Conservation (phyloP, 2,888 invertebrate species). For the Celastrina argiolus region DNA sequence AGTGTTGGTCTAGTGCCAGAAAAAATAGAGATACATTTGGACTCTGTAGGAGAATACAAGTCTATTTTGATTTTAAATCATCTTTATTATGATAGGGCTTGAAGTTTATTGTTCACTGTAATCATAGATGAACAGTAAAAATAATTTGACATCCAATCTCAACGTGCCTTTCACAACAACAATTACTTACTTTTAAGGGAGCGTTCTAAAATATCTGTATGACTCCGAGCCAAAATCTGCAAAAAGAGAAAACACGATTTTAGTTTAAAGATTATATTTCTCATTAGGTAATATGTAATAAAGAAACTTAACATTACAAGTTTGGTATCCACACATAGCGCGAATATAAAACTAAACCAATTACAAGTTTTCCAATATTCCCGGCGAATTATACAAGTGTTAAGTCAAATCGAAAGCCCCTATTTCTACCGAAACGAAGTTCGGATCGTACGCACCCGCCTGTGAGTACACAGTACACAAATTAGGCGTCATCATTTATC, state of each 20-base stretch:
- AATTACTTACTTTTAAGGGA: constrained; percentile 60
- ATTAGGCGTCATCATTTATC: constrained; percentile 22
- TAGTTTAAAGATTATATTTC: neutral
- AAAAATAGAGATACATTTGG: constrained; percentile 40
- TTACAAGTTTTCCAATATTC: constrained; percentile 74
- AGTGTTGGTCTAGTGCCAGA: constrained; percentile 68
- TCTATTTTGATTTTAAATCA: constrained; percentile 18
- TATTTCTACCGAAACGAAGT: constrained; percentile 45
- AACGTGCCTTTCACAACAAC: neutral
- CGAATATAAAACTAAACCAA: constrained; percentile 72
- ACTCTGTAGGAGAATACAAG: constrained; percentile 61
- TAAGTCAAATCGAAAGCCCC: constrained; percentile 52
- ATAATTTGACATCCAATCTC: neutral
- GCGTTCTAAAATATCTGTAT: constrained; percentile 65
- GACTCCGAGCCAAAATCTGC: constrained; percentile 74
- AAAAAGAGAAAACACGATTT: constrained; percentile 43
- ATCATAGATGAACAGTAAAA: neutral
- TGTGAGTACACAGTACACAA: constrained; percentile 21
- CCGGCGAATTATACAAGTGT: constrained; percentile 68
- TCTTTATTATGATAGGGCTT: constrained; percentile 6
- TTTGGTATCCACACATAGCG: constrained; percentile 53
- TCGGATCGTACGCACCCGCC: constrained; percentile 38
- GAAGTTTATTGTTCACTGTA: constrained; percentile 4
- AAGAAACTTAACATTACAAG: no score
- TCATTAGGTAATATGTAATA: no score